These are phyloP conservation scores for Xestoiulus laeticollis DNA, from an alignment of 2,888 invertebrate genomes.

Conservation along the genomic window DNA sequence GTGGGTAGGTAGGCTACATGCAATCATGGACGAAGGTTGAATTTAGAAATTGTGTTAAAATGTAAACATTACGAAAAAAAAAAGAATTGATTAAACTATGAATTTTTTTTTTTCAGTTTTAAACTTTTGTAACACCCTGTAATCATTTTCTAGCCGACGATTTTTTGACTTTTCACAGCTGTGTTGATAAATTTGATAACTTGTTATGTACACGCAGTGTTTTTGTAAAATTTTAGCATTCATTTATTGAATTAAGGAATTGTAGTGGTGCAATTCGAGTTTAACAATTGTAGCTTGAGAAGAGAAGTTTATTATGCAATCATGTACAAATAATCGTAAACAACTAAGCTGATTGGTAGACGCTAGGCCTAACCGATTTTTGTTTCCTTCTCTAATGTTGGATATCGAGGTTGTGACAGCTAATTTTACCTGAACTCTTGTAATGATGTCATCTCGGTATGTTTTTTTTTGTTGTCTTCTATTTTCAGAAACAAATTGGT, in stretches of 20 bases:
- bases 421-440: not conserved
- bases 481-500: not conserved
- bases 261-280: not conserved
- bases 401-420: not conserved
- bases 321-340: not conserved
- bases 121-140: not conserved
- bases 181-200: too few species aligned
- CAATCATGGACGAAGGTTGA: too few species aligned
- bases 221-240: not conserved
- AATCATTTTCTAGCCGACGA: not conserved
- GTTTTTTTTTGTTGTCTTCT: not conserved
- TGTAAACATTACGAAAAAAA: too few species aligned
- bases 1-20: too few species aligned
- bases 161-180: not conserved
- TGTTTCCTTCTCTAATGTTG: not conserved
- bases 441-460: constrained; percentile 8
- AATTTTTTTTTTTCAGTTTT: too few species aligned
- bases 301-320: not conserved
- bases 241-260: not conserved
- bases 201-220: not conserved
- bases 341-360: not conserved
- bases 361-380: not conserved
- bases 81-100: too few species aligned
- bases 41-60: too few species aligned
- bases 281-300: not conserved